A percentile compares a stretch with the other conserved stretches of the same genome.
These are phyloP conservation scores for Uropetala carovei DNA, from an alignment of 2,888 invertebrate species.

Conservation along the genomic window DNA sequence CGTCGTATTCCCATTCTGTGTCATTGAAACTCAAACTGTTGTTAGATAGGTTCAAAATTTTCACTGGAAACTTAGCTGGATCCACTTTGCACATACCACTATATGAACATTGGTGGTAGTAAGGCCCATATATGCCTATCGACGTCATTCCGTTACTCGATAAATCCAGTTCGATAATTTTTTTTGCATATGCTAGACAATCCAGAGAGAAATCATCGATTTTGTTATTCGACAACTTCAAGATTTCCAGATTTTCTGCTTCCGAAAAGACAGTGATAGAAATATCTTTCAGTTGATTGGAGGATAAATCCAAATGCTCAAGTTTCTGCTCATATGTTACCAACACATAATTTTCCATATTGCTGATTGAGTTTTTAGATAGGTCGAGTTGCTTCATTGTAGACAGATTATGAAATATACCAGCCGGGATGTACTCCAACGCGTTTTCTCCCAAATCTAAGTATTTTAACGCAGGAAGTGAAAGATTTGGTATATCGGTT, in stretches of 20 bases:
- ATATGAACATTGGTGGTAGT: background rate
- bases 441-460: background rate
- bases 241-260: background rate
- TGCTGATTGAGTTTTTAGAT: background rate
- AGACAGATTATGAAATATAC: constrained; percentile 18
- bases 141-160: background rate
- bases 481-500: background rate
- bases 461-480: background rate
- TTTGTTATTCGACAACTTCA: background rate
- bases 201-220: background rate
- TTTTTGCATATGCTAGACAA: background rate
- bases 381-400: background rate
- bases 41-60: constrained; percentile 35
- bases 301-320: background rate
- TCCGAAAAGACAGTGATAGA: background rate
- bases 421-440: background rate
- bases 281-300: background rate
- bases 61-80: too few species aligned
- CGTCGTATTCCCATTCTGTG: constrained; percentile 6
- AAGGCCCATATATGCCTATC: background rate
- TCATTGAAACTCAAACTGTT: constrained; percentile 6
- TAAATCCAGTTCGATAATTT: background rate
- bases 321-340: background rate
- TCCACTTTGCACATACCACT: background rate
- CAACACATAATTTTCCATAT: background rate